Conservation (phyloP, 2,113 vertebrate genomes). For the Hystrix cristata region DNA sequence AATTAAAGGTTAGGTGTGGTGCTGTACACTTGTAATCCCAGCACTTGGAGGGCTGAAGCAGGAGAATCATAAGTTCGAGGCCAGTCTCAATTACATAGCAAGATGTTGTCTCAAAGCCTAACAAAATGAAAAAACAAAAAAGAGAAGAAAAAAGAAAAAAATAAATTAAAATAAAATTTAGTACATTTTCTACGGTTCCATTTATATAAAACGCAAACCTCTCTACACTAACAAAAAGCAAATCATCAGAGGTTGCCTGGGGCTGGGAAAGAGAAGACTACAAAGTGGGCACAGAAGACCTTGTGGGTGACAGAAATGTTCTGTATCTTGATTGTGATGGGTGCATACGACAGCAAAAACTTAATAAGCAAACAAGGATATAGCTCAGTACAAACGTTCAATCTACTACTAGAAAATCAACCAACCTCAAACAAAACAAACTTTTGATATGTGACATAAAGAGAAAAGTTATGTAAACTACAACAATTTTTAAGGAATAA, state of each 20-base stretch:
- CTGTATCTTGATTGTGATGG: neutral
- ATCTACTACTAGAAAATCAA: neutral
- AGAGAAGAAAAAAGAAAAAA: no score
- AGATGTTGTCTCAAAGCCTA: no score
- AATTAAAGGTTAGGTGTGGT: neutral
- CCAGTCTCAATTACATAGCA: no score
- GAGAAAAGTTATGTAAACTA: neutral
- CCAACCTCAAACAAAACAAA: neutral
- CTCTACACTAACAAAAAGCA: neutral
- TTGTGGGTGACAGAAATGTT: neutral
- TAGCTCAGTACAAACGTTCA: neutral
- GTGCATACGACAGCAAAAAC: neutral
- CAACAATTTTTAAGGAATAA: neutral
- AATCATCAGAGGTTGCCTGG: neutral
- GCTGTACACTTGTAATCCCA: no score
- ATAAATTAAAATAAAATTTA: neutral
- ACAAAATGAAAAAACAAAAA: neutral
- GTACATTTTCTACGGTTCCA: conserved; percentile 3
- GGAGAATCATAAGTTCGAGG: no score
- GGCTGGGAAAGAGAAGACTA: neutral
- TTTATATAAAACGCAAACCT: conserved; percentile 38
- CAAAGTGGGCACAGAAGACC: neutral
- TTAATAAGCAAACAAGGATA: neutral
- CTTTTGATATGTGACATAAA: neutral
- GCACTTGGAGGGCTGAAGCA: no score